Base-by-base conservation (phyloP, 2,888 invertebrate genomes). In the Lomographa bimaculata region DNA sequence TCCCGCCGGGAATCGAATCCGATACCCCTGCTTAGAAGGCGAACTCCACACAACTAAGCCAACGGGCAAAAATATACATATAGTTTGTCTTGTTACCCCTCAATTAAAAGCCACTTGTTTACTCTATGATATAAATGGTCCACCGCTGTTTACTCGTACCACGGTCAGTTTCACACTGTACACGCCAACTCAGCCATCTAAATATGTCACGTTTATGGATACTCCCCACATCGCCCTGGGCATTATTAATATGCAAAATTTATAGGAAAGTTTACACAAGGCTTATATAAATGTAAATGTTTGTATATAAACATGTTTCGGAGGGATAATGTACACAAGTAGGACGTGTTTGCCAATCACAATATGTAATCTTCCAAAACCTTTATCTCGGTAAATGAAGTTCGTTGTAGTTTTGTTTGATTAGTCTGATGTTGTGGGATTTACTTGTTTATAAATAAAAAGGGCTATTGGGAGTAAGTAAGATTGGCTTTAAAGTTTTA, bases 211-310 rank as follows among this genome's bases (percentile, higher is more conserved):
- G 26, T 14, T 23, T 32, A 25, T 16, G 37, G 9, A 24, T 18
- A 28, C 18, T 21, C 14, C 14, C 28, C 19, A 41, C 34, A 43
- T 8, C 30, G 23, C 35, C 19, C 12, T 7, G 5, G 23, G 23
- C 19, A 39, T 45, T 38, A 41, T 50, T 41, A 38, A 44, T 50
- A 50, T 50, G 40, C 44, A 44, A 46, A 46, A 37, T 44, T 32
- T 17, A 39, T 44, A 9, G 29, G 26, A 34, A 38, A 46, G 34
- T 48, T 44, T 37, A 27, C 40, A 16, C 12, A 21, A 9, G 30
- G 26, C 40, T 46, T 39, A 40, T 41, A 36, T 42, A 30, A 42
- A 28, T 33, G 18, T 30, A 32, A 34, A 37, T 37, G 28, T 32
- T 42, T 33, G 27, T 10, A 23, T 35, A 41, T 25, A 38, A 38